These are phyloP conservation scores for Drosophila mayaguana DNA, from an alignment of 2,888 invertebrate genomes.

Conservation along the genomic window DNA sequence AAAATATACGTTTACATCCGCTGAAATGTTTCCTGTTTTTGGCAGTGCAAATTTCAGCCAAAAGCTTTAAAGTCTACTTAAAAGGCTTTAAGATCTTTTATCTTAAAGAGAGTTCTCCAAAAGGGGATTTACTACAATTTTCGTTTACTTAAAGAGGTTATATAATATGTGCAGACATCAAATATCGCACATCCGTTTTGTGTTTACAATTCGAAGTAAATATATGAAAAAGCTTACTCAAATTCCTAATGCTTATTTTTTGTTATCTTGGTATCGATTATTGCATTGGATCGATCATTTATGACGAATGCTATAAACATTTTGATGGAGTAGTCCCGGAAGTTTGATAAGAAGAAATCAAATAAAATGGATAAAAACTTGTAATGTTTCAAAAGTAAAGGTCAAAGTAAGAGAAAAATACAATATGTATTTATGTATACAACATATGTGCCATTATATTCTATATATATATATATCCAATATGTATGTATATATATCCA, in stretches of 20 bases:
- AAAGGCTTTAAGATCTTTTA: background rate
- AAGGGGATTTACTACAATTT: background rate
- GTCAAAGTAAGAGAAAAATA: no score
- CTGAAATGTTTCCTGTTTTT: constrained; percentile 5
- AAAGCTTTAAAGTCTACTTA: background rate
- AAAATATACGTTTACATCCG: constrained; percentile 27
- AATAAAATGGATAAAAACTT: no score
- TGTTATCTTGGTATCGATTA: background rate
- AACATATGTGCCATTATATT: background rate
- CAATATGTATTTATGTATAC: background rate
- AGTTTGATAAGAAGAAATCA: background rate
- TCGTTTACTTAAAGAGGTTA: background rate
- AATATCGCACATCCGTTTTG: constrained; percentile 4
- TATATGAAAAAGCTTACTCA: background rate
- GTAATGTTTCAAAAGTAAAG: no score
- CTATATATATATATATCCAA: background rate
- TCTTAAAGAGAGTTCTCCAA: background rate
- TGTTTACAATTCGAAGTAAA: background rate
- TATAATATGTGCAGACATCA: background rate
- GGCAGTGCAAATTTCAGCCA: constrained; percentile 11
- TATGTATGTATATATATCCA: background rate
- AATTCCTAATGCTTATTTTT: background rate
- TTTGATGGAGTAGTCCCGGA: background rate
- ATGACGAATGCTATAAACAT: background rate
- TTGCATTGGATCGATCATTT: background rate